phyloP scores from a whole-genome alignment of 1,140 invertebrate genomes.

The Zaprionus africanus region DNA sequence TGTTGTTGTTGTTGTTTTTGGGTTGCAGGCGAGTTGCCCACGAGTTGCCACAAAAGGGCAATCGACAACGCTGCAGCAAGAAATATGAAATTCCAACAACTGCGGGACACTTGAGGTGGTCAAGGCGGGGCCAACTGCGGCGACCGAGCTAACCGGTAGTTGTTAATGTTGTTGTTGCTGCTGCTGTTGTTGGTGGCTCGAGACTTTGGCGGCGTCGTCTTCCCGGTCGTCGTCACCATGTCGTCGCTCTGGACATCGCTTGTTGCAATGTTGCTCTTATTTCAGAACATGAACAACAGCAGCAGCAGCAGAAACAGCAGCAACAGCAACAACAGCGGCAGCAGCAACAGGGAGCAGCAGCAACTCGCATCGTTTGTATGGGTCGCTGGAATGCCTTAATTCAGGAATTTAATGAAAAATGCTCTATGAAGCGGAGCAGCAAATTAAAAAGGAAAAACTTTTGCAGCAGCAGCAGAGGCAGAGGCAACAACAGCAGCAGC shows the following conservation, averaged over 20 bases:
- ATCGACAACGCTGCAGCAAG: constrained; percentile 29
- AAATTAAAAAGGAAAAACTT: constrained; percentile 74
- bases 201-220: constrained; percentile 56
- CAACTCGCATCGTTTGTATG: constrained; percentile 47
- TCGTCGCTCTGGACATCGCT: constrained; percentile 73
- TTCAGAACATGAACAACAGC: constrained; percentile 71
- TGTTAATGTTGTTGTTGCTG: constrained; percentile 26
- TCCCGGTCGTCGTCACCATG: constrained; percentile 65
- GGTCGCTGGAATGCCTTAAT: constrained; percentile 75
- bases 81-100: constrained; percentile 73
- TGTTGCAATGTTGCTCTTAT: constrained; percentile 78
- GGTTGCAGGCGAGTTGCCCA: constrained; percentile 32
- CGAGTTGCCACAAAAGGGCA: constrained; percentile 66
- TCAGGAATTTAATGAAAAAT: constrained; percentile 83
- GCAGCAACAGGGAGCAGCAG: constrained; percentile 28
- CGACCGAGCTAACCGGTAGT: constrained; percentile 45
- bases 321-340: constrained; percentile 6
- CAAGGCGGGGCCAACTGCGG: constrained; percentile 37
- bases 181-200: constrained; percentile 38
- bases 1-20: constrained; percentile 11
- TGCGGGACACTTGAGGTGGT: constrained; percentile 47
- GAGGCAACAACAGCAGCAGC: constrained; percentile 30
- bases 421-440: constrained; percentile 78
- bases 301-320: constrained; percentile 28
- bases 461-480: constrained; percentile 56